These are phyloP conservation scores for Drosophila kohkoa DNA, from an alignment of 1,140 invertebrate species.

Conservation along the genomic window DNA sequence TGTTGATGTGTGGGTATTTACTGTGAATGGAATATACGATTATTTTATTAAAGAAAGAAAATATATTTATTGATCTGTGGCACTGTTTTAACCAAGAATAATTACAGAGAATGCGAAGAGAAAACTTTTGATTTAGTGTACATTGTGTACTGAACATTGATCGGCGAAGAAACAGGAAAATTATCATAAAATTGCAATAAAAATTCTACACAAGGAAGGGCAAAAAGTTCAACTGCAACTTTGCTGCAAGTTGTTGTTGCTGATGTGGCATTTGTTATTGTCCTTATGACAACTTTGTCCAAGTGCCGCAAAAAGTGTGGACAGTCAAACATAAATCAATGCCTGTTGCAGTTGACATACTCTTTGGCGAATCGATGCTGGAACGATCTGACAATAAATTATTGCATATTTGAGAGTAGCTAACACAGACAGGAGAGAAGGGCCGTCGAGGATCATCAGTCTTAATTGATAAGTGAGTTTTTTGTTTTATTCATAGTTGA, in stretches of 20 bases:
- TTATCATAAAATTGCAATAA: constrained; percentile 79
- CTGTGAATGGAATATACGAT: constrained; percentile 17
- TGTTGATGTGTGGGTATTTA: neutral
- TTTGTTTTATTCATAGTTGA: constrained; percentile 13
- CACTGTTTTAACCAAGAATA: neutral
- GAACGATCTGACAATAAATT: constrained; percentile 77
- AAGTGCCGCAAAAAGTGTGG: constrained; percentile 69
- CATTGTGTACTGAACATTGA: constrained; percentile 6
- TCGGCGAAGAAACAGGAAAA: constrained; percentile 14
- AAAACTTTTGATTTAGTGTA: constrained; percentile 31
- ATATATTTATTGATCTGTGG: neutral
- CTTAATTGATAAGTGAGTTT: constrained; percentile 70
- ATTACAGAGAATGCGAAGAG: neutral
- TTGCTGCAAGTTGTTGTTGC: constrained; percentile 41
- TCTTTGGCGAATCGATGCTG: constrained; percentile 48
- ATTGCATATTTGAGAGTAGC: constrained; percentile 75
- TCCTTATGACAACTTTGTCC: constrained; percentile 80
- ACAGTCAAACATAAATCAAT: constrained; percentile 71
- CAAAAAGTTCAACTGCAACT: constrained; percentile 29
- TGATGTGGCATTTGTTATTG: constrained; percentile 42
- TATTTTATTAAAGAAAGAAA: neutral
- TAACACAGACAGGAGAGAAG: constrained; percentile 2
- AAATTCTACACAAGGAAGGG: constrained; percentile 66
- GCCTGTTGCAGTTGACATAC: constrained; percentile 61
- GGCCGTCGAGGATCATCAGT: constrained; percentile 24